These are phyloP conservation scores for Brachionus manjavacas DNA, from an alignment of 1,140 invertebrate species.

Conservation along the genomic window DNA sequence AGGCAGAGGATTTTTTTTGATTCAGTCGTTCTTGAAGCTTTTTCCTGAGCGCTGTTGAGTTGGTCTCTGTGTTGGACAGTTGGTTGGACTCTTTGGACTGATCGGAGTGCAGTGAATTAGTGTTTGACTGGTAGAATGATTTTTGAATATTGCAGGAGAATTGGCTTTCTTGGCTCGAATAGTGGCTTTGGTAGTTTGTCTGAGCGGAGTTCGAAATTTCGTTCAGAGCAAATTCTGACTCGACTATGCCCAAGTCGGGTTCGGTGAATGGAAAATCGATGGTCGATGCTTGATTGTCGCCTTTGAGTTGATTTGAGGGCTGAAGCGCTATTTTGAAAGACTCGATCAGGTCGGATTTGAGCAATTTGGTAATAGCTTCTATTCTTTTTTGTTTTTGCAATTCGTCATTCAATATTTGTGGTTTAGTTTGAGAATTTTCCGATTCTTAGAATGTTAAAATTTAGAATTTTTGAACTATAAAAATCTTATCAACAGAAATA, in stretches of 20 bases:
- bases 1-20: not conserved
- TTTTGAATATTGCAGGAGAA: not conserved
- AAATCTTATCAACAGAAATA: too few relatives aligned
- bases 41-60: not conserved
- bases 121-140: not conserved
- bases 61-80: not conserved
- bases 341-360: slow-evolving; percentile 10
- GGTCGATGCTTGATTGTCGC: not conserved
- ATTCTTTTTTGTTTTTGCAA: slow-evolving; percentile 37
- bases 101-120: not conserved
- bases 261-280: not conserved
- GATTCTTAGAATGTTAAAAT: not conserved
- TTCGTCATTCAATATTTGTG: not conserved
- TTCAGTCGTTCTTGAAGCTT: not conserved
- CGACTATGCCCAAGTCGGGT: not conserved
- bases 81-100: not conserved
- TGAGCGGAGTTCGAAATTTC: not conserved
- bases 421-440: slow-evolving; percentile 1
- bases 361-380: slow-evolving; percentile 21
- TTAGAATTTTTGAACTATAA: not conserved
- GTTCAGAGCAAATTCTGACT: not conserved
- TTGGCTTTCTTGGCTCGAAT: not conserved
- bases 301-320: not conserved
- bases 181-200: not conserved
- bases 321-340: not conserved